Percentiles rank a stretch among this genome's conserved stretches.
phyloP scores from a whole-genome alignment of 1,140 invertebrate species.

The Rhysida immarginata region DNA sequence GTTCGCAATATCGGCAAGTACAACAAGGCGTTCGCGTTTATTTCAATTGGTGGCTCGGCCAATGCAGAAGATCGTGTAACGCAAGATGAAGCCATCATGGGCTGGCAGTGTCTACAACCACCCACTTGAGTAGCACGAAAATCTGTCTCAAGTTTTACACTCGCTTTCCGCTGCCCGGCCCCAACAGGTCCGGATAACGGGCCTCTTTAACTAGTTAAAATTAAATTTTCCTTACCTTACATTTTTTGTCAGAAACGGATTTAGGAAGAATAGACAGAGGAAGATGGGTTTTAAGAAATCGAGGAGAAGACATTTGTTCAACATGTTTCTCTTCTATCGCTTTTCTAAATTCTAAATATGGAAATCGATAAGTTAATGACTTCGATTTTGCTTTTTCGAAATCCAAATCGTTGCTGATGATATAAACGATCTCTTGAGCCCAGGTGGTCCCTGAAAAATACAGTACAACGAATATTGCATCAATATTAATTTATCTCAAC shows the following conservation, averaged over 20 bases:
- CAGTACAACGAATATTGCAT: not conserved
- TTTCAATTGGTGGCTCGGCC: too few relatives aligned
- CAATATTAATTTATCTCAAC: not conserved
- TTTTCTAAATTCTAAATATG: conserved; percentile 38
- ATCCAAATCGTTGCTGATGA: conserved; percentile 60
- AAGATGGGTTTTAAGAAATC: conserved; percentile 36
- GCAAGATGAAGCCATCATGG: not conserved
- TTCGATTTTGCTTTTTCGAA: conserved; percentile 49
- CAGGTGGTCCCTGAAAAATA: conserved; percentile 74
- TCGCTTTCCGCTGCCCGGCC: too few relatives aligned
- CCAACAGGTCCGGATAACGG: not conserved
- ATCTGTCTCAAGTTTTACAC: too few relatives aligned
- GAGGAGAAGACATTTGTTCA: conserved; percentile 17
- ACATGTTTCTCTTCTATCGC: conserved; percentile 15
- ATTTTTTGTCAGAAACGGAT: conserved; percentile 26
- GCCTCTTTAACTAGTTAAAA: not conserved
- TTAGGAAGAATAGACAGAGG: conserved; percentile 31
- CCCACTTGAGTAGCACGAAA: too few relatives aligned
- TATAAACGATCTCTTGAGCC: conserved; percentile 77
- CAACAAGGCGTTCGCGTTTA: too few relatives aligned
- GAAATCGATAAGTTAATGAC: conserved; percentile 42
- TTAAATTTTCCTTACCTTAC: conserved; percentile 43
- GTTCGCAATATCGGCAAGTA: too few relatives aligned
- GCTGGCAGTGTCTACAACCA: not conserved
- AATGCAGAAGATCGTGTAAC: too few relatives aligned